These are phyloP conservation scores for Bellardia pandia DNA, from an alignment of 2,888 invertebrate species.

Conservation along the genomic window DNA sequence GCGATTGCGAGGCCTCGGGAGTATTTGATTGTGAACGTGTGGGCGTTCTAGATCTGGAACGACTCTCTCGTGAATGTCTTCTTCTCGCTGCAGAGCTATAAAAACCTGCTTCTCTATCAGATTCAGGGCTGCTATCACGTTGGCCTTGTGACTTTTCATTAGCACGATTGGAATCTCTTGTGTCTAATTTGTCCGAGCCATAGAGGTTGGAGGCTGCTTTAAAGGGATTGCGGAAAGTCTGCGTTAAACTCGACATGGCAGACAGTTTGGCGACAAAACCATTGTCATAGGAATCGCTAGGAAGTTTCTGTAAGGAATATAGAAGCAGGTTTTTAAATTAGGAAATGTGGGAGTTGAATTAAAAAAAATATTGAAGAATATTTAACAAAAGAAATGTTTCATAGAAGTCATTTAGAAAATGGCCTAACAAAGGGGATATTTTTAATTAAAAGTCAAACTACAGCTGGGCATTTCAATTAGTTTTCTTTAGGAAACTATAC, in stretches of 20 bases:
- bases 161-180: conserved; percentile 13
- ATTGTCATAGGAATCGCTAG: conserved; percentile 52
- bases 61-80: conserved; percentile 71
- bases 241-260: conserved; percentile 36
- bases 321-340: background rate
- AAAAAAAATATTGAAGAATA: too few relatives aligned
- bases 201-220: conserved; percentile 70
- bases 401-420: too few relatives aligned
- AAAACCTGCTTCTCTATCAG: conserved; percentile 46
- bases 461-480: too few relatives aligned
- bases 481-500: too few relatives aligned
- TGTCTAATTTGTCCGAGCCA: conserved; percentile 38
- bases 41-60: conserved; percentile 79
- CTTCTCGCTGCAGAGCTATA: conserved; percentile 57
- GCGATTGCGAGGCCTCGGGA: conserved; percentile 79
- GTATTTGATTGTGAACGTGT: conserved; percentile 75
- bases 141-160: background rate
- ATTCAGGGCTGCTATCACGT: conserved; percentile 44
- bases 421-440: too few relatives aligned
- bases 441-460: too few relatives aligned
- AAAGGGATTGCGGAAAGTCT: conserved; percentile 77
- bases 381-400: too few relatives aligned
- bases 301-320: conserved; percentile 26
- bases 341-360: too few relatives aligned
- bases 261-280: conserved; percentile 40